Conservation (phyloP, 2,113 vertebrate genomes). For the Microtus ochrogaster region DNA sequence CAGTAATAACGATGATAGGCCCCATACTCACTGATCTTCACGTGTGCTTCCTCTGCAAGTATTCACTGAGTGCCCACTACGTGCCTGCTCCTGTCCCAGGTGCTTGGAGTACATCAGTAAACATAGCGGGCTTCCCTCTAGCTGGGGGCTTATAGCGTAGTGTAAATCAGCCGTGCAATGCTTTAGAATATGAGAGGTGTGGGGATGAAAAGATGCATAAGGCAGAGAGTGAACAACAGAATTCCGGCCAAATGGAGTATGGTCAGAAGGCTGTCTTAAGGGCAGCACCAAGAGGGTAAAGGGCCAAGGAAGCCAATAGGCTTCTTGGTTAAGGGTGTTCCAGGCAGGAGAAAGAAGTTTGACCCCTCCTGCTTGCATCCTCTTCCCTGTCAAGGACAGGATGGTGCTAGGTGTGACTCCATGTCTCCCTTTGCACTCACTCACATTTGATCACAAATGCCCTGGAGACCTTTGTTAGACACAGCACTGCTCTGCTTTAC, state of each 20-base stretch:
- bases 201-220: neutral
- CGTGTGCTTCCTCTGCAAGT: neutral
- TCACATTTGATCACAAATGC: neutral
- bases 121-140: neutral
- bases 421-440: neutral
- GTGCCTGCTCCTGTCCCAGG: neutral
- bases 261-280: neutral
- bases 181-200: neutral
- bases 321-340: neutral
- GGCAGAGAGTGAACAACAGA: neutral
- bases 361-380: fast-evolving
- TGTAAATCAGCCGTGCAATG: neutral
- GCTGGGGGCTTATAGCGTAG: neutral
- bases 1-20: neutral
- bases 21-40: neutral
- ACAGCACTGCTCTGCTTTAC: neutral
- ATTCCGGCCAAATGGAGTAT: neutral
- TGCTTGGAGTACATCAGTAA: neutral
- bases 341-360: neutral
- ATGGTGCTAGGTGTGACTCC: fast-evolving
- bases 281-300: no score
- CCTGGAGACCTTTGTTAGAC: neutral
- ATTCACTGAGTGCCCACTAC: neutral
- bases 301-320: fast-evolving
- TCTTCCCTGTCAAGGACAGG: neutral